Percentiles rank a stretch among this genome's conserved stretches.
These are phyloP conservation scores for Antitype chi DNA, from an alignment of 2,888 invertebrate species.

Conservation along the genomic window DNA sequence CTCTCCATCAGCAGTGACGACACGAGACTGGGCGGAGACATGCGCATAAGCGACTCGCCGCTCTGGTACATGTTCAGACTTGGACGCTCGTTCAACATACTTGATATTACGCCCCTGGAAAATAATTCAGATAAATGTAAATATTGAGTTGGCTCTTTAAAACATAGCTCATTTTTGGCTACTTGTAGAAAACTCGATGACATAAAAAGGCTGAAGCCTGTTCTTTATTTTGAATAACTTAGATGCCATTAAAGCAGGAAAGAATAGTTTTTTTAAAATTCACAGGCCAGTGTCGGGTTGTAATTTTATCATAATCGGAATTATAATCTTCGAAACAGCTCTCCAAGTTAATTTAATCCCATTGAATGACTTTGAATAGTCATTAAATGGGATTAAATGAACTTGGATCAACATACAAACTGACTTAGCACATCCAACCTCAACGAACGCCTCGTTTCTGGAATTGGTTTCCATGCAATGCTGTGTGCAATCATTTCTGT, in stretches of 20 bases:
- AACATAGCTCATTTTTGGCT: not conserved
- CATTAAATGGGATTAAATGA: no score
- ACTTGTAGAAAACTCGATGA: constrained; percentile 5
- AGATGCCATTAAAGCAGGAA: not conserved
- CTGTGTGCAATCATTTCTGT: not conserved
- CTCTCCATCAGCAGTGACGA: constrained; percentile 89
- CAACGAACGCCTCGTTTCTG: not conserved
- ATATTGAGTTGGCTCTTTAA: not conserved
- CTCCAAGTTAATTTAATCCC: no score
- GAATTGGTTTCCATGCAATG: not conserved
- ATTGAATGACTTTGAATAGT: no score
- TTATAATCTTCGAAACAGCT: no score
- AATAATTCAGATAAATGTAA: not conserved
- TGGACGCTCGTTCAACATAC: constrained; percentile 82
- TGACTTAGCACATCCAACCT: no score
- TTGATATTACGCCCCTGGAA: constrained; percentile 80
- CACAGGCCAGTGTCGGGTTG: no score
- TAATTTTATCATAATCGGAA: no score
- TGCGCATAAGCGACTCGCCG: constrained; percentile 86
- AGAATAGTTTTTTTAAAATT: no score
- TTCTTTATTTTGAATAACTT: constrained; percentile 9
- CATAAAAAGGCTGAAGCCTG: not conserved
- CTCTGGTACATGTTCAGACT: constrained; percentile 88
- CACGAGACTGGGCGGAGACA: constrained; percentile 91
- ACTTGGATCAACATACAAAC: no score